Evolutionary conservation across 2,888 invertebrate genomes (phyloP), one percentile per base, ranked within the genome.

Genomic region (Campopleginae sp.): DNA sequence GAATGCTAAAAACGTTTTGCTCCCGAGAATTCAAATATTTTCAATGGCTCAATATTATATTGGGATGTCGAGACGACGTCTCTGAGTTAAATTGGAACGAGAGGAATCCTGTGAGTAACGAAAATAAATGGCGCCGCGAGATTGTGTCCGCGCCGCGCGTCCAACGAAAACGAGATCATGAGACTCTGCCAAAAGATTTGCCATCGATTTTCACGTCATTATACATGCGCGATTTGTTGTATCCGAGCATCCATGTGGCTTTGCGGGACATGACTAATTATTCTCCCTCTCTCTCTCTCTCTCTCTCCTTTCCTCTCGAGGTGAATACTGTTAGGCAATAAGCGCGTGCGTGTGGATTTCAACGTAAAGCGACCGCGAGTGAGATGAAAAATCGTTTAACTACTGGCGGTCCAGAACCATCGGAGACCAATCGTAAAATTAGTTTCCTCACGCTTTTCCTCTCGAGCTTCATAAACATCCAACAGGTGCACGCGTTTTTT

Each of bases 41-140:
- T 38, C 10, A 38, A 38, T 38, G 8, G 7, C 38, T 10, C 38
- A 31, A 31, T 27, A 33, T 42, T 19, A 42, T 44, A 6, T n/a
- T 0, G 7, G 1, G 23, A 72, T 38, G 68, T 82, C 66, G 82
- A 70, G 51, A 27, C 63, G 51, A 27, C 14, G 77, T 68, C 68
- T 77, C 38, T 31, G 58, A 58, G 58, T 68, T 42, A 72, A 71
- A 72, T 80, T 63, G 33, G 63, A 80, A 31, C 27, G 14, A 48
- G 46, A 6, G 4, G 33, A 38, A 65, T 61, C 7, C 27, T 51
- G 42, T n/a, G 42, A 61, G 65, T 42, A 27, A 61, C 63, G 66
- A 76, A 85, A 82, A 85, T 85, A 79, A 79, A 82, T 71, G 82
- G 82, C 85, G 82, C 82, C 82, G 85, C 17, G 46, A n/a, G 14